phyloP scores from a whole-genome alignment of 2,888 invertebrate genomes.

The Acrobasis consociella region DNA sequence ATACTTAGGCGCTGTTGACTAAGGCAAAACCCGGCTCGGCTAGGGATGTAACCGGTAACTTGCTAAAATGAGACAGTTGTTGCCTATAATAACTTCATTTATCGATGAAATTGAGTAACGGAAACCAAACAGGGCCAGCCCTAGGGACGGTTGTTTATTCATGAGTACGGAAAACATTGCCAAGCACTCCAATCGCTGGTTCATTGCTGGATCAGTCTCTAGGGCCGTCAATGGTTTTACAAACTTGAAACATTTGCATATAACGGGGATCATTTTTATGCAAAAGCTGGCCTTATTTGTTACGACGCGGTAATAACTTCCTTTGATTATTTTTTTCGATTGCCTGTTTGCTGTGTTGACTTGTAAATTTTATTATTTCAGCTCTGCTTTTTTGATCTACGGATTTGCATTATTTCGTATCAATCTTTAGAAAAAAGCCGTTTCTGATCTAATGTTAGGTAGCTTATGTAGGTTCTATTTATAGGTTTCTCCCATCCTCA shows the following conservation, averaged over 20 bases:
- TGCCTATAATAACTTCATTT: neutral
- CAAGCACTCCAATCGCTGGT: slow-evolving; percentile 48
- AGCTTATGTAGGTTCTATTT: no score
- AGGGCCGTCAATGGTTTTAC: slow-evolving; percentile 32
- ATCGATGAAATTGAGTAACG: slow-evolving; percentile 24
- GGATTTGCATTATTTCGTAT: no score
- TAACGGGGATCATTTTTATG: slow-evolving; percentile 9
- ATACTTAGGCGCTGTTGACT: no score
- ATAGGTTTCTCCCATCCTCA: no score
- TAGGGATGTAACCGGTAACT: no score
- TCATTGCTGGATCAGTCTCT: slow-evolving; percentile 39
- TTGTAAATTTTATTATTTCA: no score
- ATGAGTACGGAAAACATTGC: slow-evolving; percentile 54
- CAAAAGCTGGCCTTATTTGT: slow-evolving; percentile 6
- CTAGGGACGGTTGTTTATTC: slow-evolving; percentile 54
- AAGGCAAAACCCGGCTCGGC: no score
- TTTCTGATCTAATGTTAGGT: no score
- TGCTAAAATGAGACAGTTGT: no score
- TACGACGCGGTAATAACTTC: neutral
- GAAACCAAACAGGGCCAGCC: slow-evolving; percentile 40
- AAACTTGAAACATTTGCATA: slow-evolving; percentile 23
- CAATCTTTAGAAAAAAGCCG: no score
- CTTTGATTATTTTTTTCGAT: neutral
- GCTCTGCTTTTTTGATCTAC: no score
- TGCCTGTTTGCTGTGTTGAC: no score